A percentile compares a stretch with the other conserved stretches of the same genome.
Conservation (phyloP, 2,797 vertebrate genomes). For the Leptatherina wallacei region DNA sequence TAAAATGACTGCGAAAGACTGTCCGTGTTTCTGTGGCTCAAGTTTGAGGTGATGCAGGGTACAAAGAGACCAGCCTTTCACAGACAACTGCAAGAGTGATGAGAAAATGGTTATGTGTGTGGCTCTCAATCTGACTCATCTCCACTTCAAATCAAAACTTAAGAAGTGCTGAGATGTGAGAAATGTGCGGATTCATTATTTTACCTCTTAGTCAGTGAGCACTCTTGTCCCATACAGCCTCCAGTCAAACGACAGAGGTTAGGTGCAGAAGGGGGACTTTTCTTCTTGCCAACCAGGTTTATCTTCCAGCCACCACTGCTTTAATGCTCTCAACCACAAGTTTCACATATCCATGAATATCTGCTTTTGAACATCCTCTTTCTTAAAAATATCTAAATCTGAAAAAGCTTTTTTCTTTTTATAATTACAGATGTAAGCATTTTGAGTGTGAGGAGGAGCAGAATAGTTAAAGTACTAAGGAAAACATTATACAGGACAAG, state of each 20-base stretch:
- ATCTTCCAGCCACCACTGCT: constrained; percentile 45
- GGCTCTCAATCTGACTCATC: constrained; percentile 75
- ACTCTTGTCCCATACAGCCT: constrained; percentile 47
- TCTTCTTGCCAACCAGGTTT: constrained; percentile 42
- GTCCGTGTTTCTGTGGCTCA: constrained; percentile 47
- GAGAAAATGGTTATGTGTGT: constrained; percentile 69
- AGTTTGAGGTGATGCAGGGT: constrained; percentile 52
- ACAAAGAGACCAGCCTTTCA: constrained; percentile 51
- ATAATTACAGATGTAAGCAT: no score
- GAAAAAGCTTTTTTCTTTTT: no score
- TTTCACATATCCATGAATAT: constrained; percentile 40
- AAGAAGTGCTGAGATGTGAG: constrained; percentile 63
- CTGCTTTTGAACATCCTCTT: constrained; percentile 17
- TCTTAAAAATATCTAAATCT: no score
- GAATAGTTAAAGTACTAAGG: no score
- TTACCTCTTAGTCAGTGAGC: constrained; percentile 66
- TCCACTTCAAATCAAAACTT: constrained; percentile 61
- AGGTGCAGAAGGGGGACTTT: constrained; percentile 6
- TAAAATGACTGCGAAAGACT: constrained; percentile 65
- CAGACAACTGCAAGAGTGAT: constrained; percentile 58
- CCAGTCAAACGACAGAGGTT: constrained; percentile 33
- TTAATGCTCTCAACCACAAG: constrained; percentile 34
- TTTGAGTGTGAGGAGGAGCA: no score
- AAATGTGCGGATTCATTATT: constrained; percentile 63
- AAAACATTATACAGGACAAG: no score